Base-by-base conservation (phyloP, 2,113 vertebrate genomes). In the Platycercus adscitus region DNA sequence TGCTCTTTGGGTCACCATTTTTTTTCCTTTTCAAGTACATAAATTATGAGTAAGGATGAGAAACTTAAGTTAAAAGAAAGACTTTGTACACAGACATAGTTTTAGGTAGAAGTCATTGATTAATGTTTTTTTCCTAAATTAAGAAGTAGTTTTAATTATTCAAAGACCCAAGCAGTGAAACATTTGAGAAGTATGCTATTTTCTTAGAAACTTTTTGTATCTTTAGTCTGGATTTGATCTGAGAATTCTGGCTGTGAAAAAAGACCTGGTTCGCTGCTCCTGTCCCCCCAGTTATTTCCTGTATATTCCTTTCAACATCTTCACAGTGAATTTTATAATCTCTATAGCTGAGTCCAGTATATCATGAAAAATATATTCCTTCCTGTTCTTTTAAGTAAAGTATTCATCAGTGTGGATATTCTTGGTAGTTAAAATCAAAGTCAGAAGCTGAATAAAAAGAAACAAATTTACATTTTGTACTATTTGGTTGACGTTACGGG, bases 241-340 rank as follows among this genome's bases (percentile, higher is more conserved):
- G 21, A 87, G 37, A 56, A 25, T 69, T 46, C 8, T 24, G 35
- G 17, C 24, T 68, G 31, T 21, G 28, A 66, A 87, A 75, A 64
- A 41, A 41, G 20, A 4, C n/a, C n/a, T 18, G 17, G 53, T n/a
- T 75, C 13, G 13, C 8, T 4, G 0, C 9, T 8, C 5, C 10
- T 28, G 2, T 17, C 5, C 3, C 24, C 10, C 7, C 7, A 52
- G 8, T 41, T 55, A n/a, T 61, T 82, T 77, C 35, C 26, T n/a
- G 3, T 49, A 25, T 65, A 41, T 82, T 90, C 33, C 11, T 87
- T 82, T 78, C 60, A 68, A 31, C 24, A 39, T 44, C 41, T 53
- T 86, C 47, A 66, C 12, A 39, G 19, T 49, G 17, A 53, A 17
- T 76, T 76, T 87, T 60, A 46, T 61, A 65, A 65, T 81, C 44